Evolutionary conservation across 2,113 vertebrate species (phyloP).

Genomic region (Archocentrus centrarchus): DNA sequence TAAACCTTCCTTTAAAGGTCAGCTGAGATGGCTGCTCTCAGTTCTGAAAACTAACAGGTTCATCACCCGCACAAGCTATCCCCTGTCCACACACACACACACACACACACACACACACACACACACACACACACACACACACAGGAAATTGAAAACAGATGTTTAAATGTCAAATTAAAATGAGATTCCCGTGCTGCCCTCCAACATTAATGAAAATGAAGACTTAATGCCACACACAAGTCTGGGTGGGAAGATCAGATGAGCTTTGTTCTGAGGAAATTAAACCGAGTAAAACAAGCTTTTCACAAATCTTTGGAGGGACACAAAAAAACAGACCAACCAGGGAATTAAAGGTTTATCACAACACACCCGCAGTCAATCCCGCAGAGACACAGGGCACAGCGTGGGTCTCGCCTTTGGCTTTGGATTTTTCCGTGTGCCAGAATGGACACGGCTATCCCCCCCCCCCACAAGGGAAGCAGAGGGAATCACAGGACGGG

Average conservation of each 20-base stretch:
- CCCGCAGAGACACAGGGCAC: constrained; percentile 46
- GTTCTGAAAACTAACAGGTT: constrained; percentile 45
- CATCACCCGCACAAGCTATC: constrained; percentile 52
- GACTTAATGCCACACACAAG: constrained; percentile 78
- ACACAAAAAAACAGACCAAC: constrained; percentile 67
- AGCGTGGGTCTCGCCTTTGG: constrained; percentile 58
- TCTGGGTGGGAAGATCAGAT: constrained; percentile 75
- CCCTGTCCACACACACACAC: neutral
- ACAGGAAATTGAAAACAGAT: constrained; percentile 84
- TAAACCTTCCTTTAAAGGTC: constrained; percentile 58
- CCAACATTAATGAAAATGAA: constrained; percentile 84
- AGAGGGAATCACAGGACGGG: constrained; percentile 26
- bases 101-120: constrained; percentile 3
- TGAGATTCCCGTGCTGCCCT: constrained; percentile 78
- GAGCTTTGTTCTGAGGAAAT: constrained; percentile 84
- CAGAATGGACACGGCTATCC: constrained; percentile 25
- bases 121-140: constrained; percentile 14
- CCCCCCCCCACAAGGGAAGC: neutral
- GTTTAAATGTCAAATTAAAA: constrained; percentile 86
- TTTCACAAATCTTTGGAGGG: constrained; percentile 64
- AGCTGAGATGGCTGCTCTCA: constrained; percentile 45
- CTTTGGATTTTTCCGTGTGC: constrained; percentile 47
- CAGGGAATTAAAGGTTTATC: constrained; percentile 74
- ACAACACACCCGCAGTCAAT: constrained; percentile 65
- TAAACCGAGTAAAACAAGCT: constrained; percentile 80